These are phyloP conservation scores for Ptychochromis oligacanthus DNA, from an alignment of 2,113 vertebrate genomes.

Conservation along the genomic window DNA sequence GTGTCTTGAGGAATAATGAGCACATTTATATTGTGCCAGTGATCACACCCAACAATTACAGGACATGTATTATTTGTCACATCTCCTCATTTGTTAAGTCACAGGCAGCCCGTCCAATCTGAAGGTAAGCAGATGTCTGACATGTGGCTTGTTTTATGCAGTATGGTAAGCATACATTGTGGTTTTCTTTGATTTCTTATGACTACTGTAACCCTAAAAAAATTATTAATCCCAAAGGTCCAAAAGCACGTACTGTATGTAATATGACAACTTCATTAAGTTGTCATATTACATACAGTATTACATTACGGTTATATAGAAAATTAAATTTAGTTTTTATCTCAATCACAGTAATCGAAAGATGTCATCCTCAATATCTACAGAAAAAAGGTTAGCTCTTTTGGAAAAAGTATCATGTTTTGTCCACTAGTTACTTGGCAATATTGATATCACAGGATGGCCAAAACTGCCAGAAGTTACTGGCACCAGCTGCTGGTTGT, in stretches of 20 bases:
- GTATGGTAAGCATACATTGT: not conserved
- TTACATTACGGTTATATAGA: not conserved
- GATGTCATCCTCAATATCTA: not conserved
- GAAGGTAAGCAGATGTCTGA: not conserved
- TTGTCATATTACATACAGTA: not conserved
- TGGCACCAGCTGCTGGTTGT: not conserved
- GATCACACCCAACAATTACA: constrained; percentile 43
- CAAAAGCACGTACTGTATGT: too few species aligned
- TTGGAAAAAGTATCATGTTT: not conserved
- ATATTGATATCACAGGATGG: not conserved
- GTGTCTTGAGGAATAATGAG: constrained; percentile 53
- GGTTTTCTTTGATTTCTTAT: not conserved
- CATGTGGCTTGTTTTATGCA: not conserved
- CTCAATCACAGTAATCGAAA: not conserved
- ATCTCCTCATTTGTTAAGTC: constrained; percentile 8
- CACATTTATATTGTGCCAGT: constrained; percentile 52
- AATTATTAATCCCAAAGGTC: not conserved
- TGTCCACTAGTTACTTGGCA: not conserved
- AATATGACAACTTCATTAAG: too few species aligned
- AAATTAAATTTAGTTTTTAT: not conserved
- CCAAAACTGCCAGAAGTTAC: not conserved
- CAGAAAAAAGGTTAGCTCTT: too few species aligned
- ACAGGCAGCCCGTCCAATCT: not conserved
- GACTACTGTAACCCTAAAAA: not conserved
- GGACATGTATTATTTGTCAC: constrained; percentile 41